These are phyloP conservation scores for Hedychridium roseum DNA, from an alignment of 2,888 invertebrate genomes.

Conservation along the genomic window DNA sequence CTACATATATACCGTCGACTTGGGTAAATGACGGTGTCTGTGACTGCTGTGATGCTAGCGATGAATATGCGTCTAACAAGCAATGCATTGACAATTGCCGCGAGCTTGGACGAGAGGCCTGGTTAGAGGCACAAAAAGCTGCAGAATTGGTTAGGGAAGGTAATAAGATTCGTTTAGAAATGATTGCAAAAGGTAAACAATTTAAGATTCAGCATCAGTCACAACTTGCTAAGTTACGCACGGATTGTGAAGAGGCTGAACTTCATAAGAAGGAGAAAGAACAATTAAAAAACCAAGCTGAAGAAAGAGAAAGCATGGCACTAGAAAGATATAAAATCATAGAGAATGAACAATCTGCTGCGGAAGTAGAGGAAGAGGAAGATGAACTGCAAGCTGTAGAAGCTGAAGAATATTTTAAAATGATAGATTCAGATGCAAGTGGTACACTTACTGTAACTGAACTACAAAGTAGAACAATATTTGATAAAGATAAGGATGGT, in stretches of 20 bases:
- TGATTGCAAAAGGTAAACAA: constrained; percentile 76
- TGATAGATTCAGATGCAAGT: constrained; percentile 84
- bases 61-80: constrained; percentile 75
- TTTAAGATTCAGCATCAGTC: constrained; percentile 78
- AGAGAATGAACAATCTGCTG: constrained; percentile 62
- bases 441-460: constrained; percentile 75
- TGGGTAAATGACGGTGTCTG: constrained; percentile 95
- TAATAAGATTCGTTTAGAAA: constrained; percentile 75
- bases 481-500: constrained; percentile 92
- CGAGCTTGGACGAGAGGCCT: constrained; percentile 80
- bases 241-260: constrained; percentile 81
- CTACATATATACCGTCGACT: constrained; percentile 82
- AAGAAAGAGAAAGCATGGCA: constrained; percentile 78
- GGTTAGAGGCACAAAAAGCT: constrained; percentile 75
- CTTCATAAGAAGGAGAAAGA: constrained; percentile 81
- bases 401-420: constrained; percentile 77
- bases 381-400: constrained; percentile 74
- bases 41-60: constrained; percentile 92
- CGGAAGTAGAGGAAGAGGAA: constrained; percentile 66
- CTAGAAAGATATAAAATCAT: constrained; percentile 78
- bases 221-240: constrained; percentile 75
- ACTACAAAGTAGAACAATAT: constrained; percentile 75
- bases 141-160: constrained; percentile 83
- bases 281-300: constrained; percentile 74
- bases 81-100: constrained; percentile 81